Evolutionary conservation across 1,140 invertebrate genomes (phyloP).

Genomic region (Mizuhopecten yessoensis): DNA sequence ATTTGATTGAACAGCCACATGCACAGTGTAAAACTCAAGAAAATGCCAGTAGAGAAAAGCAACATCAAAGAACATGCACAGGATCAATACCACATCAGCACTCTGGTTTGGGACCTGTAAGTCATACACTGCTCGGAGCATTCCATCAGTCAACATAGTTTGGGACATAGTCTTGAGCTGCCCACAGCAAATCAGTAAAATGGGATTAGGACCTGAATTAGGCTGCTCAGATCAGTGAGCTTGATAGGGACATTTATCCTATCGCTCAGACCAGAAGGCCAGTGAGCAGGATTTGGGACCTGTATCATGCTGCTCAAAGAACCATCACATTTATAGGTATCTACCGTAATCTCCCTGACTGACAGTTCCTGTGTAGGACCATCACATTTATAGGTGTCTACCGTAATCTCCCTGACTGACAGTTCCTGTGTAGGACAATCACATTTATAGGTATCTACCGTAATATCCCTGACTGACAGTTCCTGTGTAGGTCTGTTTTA

Average conservation of each 20-base stretch:
- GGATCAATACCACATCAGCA: neutral
- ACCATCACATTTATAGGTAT: neutral
- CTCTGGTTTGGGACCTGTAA: neutral
- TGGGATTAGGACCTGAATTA: too few relatives aligned
- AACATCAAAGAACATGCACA: neutral
- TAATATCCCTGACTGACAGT: neutral
- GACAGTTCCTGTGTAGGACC: neutral
- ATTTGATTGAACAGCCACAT: slow-evolving; percentile 38
- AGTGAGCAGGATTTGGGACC: too few relatives aligned
- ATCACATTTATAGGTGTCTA: neutral
- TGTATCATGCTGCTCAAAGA: too few relatives aligned
- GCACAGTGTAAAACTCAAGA: slow-evolving; percentile 16
- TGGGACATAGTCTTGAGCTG: neutral
- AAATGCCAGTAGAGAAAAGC: slow-evolving; percentile 38
- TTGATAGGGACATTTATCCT: too few relatives aligned
- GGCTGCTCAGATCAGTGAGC: too few relatives aligned
- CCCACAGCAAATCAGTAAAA: neutral
- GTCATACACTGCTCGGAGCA: neutral
- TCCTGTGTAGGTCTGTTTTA: neutral
- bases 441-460: neutral
- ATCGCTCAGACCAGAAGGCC: too few relatives aligned
- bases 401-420: neutral
- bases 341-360: neutral
- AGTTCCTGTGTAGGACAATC: neutral
- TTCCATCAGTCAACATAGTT: neutral